phyloP scores from a whole-genome alignment of 2,888 invertebrate genomes.

The Hermaeophaga mercurialis region DNA sequence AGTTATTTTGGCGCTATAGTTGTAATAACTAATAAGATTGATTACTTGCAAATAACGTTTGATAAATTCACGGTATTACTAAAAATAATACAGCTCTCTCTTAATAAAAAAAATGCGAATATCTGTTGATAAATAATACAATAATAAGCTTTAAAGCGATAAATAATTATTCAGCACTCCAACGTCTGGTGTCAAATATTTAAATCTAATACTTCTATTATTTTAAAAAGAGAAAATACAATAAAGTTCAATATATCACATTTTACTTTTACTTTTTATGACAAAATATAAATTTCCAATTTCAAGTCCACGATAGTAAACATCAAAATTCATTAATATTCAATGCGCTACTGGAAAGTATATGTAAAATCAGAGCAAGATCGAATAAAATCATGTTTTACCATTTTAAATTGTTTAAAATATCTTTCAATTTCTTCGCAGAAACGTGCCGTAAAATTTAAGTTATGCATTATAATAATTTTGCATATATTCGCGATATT shows the following conservation, averaged over 20 bases:
- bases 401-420: background rate
- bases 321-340: background rate
- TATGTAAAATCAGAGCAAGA: slow-evolving; percentile 15
- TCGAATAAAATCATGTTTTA: slow-evolving; percentile 36
- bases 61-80: too few relatives aligned
- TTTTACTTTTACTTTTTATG: background rate
- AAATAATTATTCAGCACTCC: too few relatives aligned
- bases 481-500: too few relatives aligned
- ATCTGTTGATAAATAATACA: too few relatives aligned
- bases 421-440: background rate
- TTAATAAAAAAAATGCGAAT: too few relatives aligned
- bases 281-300: background rate
- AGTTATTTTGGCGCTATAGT: too few relatives aligned
- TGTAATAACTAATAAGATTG: too few relatives aligned
- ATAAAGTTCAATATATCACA: background rate
- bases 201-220: background rate
- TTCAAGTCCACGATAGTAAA: slow-evolving; percentile 1
- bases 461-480: background rate
- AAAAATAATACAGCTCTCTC: too few relatives aligned
- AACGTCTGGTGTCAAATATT: too few relatives aligned
- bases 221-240: background rate
- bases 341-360: slow-evolving; percentile 15
- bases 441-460: background rate
- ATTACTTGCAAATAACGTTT: too few relatives aligned
- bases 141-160: too few relatives aligned